Evolutionary conservation across 1,140 invertebrate species (phyloP), one percentile per base, ranked within the genome.

Genomic region (Diorhabda elongata): DNA sequence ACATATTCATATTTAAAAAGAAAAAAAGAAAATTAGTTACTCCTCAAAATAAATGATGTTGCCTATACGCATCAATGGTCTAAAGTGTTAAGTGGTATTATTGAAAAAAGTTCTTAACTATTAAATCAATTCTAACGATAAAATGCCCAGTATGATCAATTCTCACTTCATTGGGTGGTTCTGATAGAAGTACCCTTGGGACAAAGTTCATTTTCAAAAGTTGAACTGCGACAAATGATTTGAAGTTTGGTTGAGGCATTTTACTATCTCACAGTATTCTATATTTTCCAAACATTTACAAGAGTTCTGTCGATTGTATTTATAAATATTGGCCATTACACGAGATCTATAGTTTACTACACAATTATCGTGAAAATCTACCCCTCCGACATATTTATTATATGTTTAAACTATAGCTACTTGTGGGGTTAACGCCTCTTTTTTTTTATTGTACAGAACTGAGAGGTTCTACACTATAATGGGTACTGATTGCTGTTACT

Each of bases 351-450:
- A 52, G 45, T 52, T 52, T 52, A 9, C 8, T 60, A 60, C 58
- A 42, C 58, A 26, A 60, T 60, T 60, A 60, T 60, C 26, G 41
- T 60, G 26, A 8, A 11, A 60, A 60, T 60, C 58, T 60, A 60
- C 58, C 58, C 58, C 58, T 42, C 42, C 58, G 9, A 26, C 7
- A 8, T 8, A 41, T 11, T 60, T 60, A 41, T 60, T 60, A 60
- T 60, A 60, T 60, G 58, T 41, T 11, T 5, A 60, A 60, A 60
- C 42, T 60, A 60, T 42, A 41, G 58, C 58, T 60, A 26, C 6
- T 60, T 60, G 58, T 60, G 58, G 58, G 7, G 41, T 41, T 60
- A 42, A 5, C 58, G 42, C 5, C 42, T 60, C 5, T 60, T 9
- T 60, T 9, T 60, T 60, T 52, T 5, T 52, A 52, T 5, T 52